Conservation (phyloP, 1,140 invertebrate genomes). For the Eufriesea mexicana region DNA sequence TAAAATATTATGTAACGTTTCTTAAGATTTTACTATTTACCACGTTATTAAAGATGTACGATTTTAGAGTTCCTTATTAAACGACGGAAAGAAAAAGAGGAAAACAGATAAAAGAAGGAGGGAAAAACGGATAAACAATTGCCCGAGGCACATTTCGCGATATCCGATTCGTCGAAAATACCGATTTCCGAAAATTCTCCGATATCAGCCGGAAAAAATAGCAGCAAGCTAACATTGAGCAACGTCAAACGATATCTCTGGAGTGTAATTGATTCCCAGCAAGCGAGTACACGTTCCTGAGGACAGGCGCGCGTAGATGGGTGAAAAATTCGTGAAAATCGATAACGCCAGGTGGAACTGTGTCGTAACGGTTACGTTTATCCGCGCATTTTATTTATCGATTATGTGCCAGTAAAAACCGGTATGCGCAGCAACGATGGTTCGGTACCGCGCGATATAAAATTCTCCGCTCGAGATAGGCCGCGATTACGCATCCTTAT, state of each 20-base stretch:
- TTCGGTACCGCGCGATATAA: neutral
- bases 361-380: neutral
- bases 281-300: neutral
- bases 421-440: neutral
- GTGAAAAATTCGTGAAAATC: neutral
- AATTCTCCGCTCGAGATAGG: neutral
- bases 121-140: neutral
- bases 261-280: neutral
- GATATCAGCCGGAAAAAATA: neutral
- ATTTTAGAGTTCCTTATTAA: conserved; percentile 10
- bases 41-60: neutral
- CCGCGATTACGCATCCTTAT: conserved; percentile 25
- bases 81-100: neutral
- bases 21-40: neutral
- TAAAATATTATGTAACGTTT: neutral
- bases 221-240: neutral
- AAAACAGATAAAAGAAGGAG: too few species aligned
- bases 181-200: neutral
- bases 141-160: neutral
- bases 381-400: neutral
- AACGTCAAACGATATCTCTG: neutral
- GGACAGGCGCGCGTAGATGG: too few species aligned
- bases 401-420: neutral
- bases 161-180: neutral
- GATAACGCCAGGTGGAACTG: neutral